A percentile compares a stretch with the other conserved stretches of the same genome.
phyloP scores from a whole-genome alignment of 1,140 invertebrate species.

The Lepidurus apus region DNA sequence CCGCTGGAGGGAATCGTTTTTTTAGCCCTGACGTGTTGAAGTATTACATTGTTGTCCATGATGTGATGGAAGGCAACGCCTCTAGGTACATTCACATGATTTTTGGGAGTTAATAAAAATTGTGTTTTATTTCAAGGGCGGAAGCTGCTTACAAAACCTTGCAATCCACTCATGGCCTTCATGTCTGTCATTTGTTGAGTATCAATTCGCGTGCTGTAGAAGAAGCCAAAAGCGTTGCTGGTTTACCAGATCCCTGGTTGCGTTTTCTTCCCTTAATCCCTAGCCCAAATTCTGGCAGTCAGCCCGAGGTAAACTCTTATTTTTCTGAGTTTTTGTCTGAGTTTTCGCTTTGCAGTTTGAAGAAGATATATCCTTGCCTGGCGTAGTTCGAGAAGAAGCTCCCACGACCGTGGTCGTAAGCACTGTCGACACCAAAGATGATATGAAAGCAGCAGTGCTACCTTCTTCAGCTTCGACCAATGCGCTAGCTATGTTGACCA shows the following conservation, averaged over 20 bases:
- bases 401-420: neutral
- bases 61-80: slow-evolving; percentile 60
- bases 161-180: slow-evolving; percentile 74
- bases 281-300: slow-evolving; percentile 48
- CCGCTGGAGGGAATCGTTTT: slow-evolving; percentile 81
- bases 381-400: slow-evolving; percentile 5
- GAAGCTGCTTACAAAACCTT: slow-evolving; percentile 74
- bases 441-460: slow-evolving; percentile 28
- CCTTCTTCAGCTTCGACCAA: slow-evolving; percentile 27
- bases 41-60: slow-evolving; percentile 86
- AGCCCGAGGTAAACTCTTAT: slow-evolving; percentile 32
- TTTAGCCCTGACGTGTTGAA: slow-evolving; percentile 77
- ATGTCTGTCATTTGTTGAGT: slow-evolving; percentile 78
- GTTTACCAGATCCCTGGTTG: slow-evolving; percentile 74
- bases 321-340: neutral
- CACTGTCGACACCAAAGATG: slow-evolving; percentile 5
- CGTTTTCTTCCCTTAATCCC: slow-evolving; percentile 58
- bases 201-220: slow-evolving; percentile 69
- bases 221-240: slow-evolving; percentile 52
- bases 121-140: slow-evolving; percentile 56
- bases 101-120: slow-evolving; percentile 31
- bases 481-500: slow-evolving; percentile 19
- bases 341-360: neutral
- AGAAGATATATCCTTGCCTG: slow-evolving; percentile 1
- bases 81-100: slow-evolving; percentile 50